phyloP scores from a whole-genome alignment of 2,113 vertebrate genomes.

The Corythoichthys haematopterus region DNA sequence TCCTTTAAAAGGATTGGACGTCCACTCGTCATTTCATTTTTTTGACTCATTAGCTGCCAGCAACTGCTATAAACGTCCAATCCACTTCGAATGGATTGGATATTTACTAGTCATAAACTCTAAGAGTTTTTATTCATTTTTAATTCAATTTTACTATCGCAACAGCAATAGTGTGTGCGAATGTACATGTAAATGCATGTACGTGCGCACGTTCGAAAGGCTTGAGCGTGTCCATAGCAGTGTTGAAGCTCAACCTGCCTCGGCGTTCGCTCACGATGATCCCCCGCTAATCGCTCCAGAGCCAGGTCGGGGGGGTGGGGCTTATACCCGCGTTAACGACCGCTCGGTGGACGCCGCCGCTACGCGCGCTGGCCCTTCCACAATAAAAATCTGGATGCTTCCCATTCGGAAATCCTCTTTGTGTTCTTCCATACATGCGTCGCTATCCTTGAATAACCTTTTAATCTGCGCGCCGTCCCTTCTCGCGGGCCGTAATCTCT shows the following conservation, averaged over 20 bases:
- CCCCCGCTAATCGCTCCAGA: conserved; percentile 5
- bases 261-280: conserved; percentile 2
- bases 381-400: background rate
- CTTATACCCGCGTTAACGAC: conserved; percentile 1
- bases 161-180: too few relatives aligned
- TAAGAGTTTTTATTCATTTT: too few relatives aligned
- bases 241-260: conserved; percentile 1
- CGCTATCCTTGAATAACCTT: conserved; percentile 5
- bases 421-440: background rate
- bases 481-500: background rate
- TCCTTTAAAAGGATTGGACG: too few relatives aligned
- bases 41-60: too few relatives aligned
- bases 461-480: background rate
- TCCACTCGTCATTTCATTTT: too few relatives aligned
- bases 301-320: conserved; percentile 2
- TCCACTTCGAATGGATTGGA: too few relatives aligned
- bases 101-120: too few relatives aligned
- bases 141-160: too few relatives aligned
- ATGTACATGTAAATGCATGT: background rate
- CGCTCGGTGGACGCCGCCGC: background rate
- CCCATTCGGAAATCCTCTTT: conserved; percentile 1
- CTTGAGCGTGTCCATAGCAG: background rate
- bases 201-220: background rate
- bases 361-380: background rate
- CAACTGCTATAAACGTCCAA: too few relatives aligned